Evolutionary conservation across 2,888 invertebrate genomes (phyloP), one percentile per base, ranked within the genome.

Genomic region (Thymelicus sylvestris): DNA sequence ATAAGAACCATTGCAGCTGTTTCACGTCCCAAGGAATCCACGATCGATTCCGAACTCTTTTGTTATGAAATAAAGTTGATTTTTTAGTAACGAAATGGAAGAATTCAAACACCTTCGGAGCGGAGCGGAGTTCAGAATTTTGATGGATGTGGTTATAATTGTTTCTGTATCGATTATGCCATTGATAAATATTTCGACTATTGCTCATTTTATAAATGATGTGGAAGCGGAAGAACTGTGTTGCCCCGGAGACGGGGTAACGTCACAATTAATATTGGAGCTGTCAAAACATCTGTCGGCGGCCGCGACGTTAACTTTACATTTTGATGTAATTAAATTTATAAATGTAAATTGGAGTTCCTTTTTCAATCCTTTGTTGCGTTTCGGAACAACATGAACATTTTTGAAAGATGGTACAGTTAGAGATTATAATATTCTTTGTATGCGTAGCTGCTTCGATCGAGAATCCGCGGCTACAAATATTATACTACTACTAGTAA

Each of bases 161-260:
- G 93, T 93, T 93, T 92, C 91, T 90, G 92, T 93, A 93, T 93
- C 93, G 93, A 93, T 93, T 93, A 93, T 93, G 93, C 92, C 93
- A 93, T 92, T 93, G 93, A 93, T 93, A 92, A 92, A 93, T 91
- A 93, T 91, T 92, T 89, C 89, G 89, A 90, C 92, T 90, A 93
- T 93, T 91, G 89, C 92, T 92, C 92, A 92, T 92, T 92, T 93
- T 93, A 92, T 93, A 92, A 93, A 93, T 93, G 92, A 93, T 86
- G 83, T 91, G 88, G 91, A 92, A 92, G 85, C 91, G 93, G 91
- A 92, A 92, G 91, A 92, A 84, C 84, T 85, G 86, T 85, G 86
- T 87, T 88, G 86, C 85, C 85, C 86, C 87, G 89, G 89, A 88
- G 92, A 90, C 90, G 88, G 81, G 76, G 83, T 86, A 84, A 92